Evolutionary conservation across 2,797 vertebrate genomes (phyloP).

Genomic region (Hippoglossus hippoglossus): DNA sequence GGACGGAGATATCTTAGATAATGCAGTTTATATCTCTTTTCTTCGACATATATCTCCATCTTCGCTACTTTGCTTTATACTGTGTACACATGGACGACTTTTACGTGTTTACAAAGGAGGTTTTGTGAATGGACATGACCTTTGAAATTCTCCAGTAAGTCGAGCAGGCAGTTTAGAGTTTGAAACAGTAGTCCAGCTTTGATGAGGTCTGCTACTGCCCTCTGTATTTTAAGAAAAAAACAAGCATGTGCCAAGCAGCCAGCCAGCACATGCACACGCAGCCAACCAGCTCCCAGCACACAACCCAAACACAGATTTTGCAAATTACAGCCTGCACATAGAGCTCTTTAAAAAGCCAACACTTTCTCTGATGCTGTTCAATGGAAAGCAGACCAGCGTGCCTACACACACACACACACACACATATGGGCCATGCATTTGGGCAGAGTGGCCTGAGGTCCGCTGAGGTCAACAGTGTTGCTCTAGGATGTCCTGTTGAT

Average conservation of each 20-base stretch:
- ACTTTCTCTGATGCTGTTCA: constrained; percentile 65
- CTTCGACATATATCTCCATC: no score
- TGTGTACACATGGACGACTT: constrained; percentile 11
- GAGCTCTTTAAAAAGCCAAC: constrained; percentile 60
- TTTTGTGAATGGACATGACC: constrained; percentile 53
- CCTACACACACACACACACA: constrained; percentile 19
- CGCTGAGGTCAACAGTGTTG: constrained; percentile 50
- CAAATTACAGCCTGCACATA: constrained; percentile 59
- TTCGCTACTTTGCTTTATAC: background rate
- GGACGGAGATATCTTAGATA: no score
- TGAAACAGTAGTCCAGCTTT: constrained; percentile 64
- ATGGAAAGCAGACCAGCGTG: constrained; percentile 49
- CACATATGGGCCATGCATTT: constrained; percentile 6
- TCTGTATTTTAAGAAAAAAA: constrained; percentile 52
- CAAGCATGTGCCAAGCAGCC: constrained; percentile 35
- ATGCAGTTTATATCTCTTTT: no score
- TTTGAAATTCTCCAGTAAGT: constrained; percentile 51
- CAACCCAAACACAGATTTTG: constrained; percentile 60
- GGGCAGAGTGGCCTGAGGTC: constrained; percentile 38
- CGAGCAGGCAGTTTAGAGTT: constrained; percentile 40
- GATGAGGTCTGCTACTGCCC: constrained; percentile 66
- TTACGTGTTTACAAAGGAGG: constrained; percentile 24
- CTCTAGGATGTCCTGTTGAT: constrained; percentile 67
- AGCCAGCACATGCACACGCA: constrained; percentile 34
- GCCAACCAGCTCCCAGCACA: constrained; percentile 39